A percentile compares a stretch with the other conserved stretches of the same genome.
Conservation (phyloP, 2,888 invertebrate species). For the Melitaea athalia region DNA sequence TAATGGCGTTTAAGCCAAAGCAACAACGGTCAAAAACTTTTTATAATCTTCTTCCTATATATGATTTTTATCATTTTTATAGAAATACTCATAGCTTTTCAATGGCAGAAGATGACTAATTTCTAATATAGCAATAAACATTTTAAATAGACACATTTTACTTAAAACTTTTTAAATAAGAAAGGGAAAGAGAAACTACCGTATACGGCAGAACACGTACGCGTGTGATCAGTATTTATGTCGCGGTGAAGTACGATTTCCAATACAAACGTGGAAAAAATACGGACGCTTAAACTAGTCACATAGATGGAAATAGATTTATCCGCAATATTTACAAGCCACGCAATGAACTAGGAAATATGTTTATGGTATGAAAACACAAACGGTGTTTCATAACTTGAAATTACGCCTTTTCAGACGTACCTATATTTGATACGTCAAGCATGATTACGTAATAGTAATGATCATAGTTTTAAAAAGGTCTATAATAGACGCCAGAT, state of each 20-base stretch:
- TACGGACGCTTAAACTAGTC: slow-evolving; percentile 24
- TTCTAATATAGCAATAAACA: too few relatives aligned
- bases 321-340: neutral
- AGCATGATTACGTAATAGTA: neutral
- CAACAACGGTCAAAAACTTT: too few relatives aligned
- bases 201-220: slow-evolving; percentile 63
- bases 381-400: neutral
- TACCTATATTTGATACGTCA: neutral
- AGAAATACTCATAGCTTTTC: too few relatives aligned
- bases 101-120: too few relatives aligned
- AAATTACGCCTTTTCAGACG: neutral
- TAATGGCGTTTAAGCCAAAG: too few relatives aligned
- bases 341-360: slow-evolving; percentile 3
- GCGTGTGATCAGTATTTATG: slow-evolving; percentile 36
- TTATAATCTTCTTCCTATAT: too few relatives aligned
- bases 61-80: too few relatives aligned
- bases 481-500: neutral
- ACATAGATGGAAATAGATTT: slow-evolving; percentile 27
- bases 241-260: slow-evolving; percentile 36
- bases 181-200: slow-evolving; percentile 60
- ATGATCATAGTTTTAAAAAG: neutral
- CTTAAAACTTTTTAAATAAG: slow-evolving; percentile 1
- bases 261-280: slow-evolving; percentile 35
- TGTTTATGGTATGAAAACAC: neutral
- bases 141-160: neutral